Evolutionary conservation across 2,113 vertebrate species (phyloP), one percentile per base, ranked within the genome.

Genomic region (Octodon degus): DNA sequence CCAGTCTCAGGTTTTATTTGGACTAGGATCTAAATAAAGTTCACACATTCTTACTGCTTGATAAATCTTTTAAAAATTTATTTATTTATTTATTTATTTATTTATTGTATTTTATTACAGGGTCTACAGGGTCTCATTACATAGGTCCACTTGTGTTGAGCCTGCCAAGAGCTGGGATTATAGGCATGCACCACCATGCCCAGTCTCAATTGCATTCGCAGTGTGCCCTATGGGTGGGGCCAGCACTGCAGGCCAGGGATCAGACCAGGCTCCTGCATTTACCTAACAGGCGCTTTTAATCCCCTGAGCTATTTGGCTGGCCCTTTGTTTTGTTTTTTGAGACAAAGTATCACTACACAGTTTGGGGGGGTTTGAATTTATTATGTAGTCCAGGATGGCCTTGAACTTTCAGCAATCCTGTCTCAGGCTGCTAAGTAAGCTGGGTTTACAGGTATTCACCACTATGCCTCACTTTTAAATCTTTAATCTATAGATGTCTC

Each of bases 1-100:
- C n/a, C n/a, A n/a, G n/a, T 92, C 50, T 82, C 80, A 72, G 30
- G 81, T 88, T 89, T 95, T 70, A 86, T 95, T 86, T 92, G 80
- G 37, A 62, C 72, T 40, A 81, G 65, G 43, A 96, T 90, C n/a
- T 85, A 86, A 96, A 70, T 25, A 92, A 96, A 58, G 77, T 86
- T 24, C 30, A 92, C 3, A 55, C 20, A 24, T 79, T 79, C 55
- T 40, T 83, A 63, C 34, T 84, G 76, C 30, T 92, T 47, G 9
- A 68, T 82, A 62, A 40, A 2, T 68, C 65, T 92, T 82, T 89
- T 22, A 22, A 37, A 62, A 62, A 68, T 17, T 16, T 68, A 68
- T 68, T 68, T 68, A 67, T 32, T 67, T 67, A 67, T 32, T 67
- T 65, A 32, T 50, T 50, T 4, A 67, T 34, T 34, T 67, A 68